A percentile compares a stretch with the other conserved stretches of the same genome.
Conservation (phyloP, 1,140 invertebrate genomes). For the Orchesella cincta region DNA sequence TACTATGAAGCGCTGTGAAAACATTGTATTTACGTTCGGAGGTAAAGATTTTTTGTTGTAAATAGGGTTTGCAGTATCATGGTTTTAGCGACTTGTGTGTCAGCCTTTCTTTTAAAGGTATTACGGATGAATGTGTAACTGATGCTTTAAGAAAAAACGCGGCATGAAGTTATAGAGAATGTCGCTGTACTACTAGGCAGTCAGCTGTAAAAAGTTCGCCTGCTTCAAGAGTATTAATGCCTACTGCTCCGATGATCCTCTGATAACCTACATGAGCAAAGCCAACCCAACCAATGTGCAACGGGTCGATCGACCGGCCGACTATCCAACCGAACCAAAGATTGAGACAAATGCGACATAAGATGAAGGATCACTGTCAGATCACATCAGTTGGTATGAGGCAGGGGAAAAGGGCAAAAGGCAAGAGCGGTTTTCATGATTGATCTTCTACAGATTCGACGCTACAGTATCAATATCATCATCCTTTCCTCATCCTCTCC, state of each 20-base stretch:
- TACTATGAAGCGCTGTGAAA: too few species aligned
- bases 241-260: background rate
- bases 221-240: conserved; percentile 3
- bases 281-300: background rate
- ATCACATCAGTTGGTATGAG: conserved; percentile 21
- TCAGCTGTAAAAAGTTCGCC: conserved; percentile 14
- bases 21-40: too few species aligned
- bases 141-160: too few species aligned
- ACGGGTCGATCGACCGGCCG: conserved; percentile 22
- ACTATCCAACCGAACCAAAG: conserved; percentile 1
- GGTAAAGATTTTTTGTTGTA: too few species aligned
- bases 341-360: conserved; percentile 27
- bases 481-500: background rate
- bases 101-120: too few species aligned
- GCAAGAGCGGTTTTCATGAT: conserved; percentile 25
- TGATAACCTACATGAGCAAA: conserved; percentile 25
- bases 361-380: conserved; percentile 29
- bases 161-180: too few species aligned
- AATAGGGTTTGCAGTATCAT: too few species aligned
- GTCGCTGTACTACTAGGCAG: too few species aligned
- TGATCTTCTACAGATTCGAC: conserved; percentile 18
- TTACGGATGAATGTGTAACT: too few species aligned
- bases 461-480: conserved; percentile 7
- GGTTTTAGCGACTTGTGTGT: too few species aligned
- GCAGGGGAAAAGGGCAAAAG: conserved; percentile 7